Conservation (phyloP, 2,888 invertebrate species). For the Lasius platythorax region DNA sequence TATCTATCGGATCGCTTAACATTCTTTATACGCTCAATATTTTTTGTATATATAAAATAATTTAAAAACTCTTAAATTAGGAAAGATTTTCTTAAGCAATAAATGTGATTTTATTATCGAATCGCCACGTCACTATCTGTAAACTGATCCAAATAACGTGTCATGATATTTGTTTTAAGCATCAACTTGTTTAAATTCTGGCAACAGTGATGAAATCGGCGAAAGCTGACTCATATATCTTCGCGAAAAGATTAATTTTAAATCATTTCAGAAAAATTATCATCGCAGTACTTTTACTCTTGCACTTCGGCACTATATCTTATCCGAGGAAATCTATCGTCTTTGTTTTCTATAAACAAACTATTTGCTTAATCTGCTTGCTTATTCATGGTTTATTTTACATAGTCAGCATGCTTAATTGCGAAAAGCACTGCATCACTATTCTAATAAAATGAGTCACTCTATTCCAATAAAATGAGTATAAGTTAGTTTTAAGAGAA, state of each 20-base stretch:
- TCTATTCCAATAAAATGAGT: background rate
- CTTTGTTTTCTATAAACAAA: background rate
- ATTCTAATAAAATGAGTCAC: constrained; percentile 24
- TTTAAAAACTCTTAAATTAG: background rate
- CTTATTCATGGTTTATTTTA: constrained; percentile 12
- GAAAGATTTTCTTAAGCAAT: background rate
- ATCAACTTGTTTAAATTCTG: constrained; percentile 25
- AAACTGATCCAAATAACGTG: background rate
- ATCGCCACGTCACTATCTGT: background rate
- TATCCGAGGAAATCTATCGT: background rate
- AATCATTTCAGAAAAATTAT: constrained; percentile 27
- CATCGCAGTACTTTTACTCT: background rate
- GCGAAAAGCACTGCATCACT: background rate
- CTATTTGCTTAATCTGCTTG: background rate
- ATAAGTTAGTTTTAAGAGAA: background rate
- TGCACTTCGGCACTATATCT: background rate
- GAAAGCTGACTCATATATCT: constrained; percentile 21
- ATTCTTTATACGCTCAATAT: background rate
- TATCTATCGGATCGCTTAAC: background rate
- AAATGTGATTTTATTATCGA: background rate
- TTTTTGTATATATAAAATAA: background rate
- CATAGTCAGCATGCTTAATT: constrained; percentile 9
- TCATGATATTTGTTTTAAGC: constrained; percentile 19
- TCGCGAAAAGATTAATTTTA: constrained; percentile 12
- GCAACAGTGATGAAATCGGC: background rate